Conservation (phyloP, 2,888 invertebrate species). For the Baccha elongata region DNA sequence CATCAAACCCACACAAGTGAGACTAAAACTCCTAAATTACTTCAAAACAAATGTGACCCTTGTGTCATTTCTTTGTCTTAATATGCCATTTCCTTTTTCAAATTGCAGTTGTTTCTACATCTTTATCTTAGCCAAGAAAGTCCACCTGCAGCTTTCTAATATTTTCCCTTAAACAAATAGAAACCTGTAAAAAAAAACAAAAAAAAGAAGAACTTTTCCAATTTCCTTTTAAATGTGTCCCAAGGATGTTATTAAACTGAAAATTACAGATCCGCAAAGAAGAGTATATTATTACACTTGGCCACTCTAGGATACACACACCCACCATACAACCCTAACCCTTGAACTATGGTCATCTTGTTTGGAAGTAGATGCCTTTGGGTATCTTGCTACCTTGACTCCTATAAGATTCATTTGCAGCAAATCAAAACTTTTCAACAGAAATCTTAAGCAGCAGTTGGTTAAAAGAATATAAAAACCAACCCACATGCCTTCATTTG, state of each 20-base stretch:
- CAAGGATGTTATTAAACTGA: conserved; percentile 73
- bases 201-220: conserved; percentile 71
- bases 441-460: conserved; percentile 36
- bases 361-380: conserved; percentile 37
- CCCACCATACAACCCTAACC: conserved; percentile 13
- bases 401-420: conserved; percentile 61
- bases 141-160: conserved; percentile 58
- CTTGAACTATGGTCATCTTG: conserved; percentile 58
- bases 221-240: conserved; percentile 74
- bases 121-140: conserved; percentile 22
- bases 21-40: conserved; percentile 52
- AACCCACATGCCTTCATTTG: conserved; percentile 27
- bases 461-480: neutral
- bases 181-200: conserved; percentile 6
- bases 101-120: conserved; percentile 50
- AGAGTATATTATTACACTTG: conserved; percentile 62
- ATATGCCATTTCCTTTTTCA: conserved; percentile 60
- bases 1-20: conserved; percentile 36
- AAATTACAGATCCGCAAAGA: conserved; percentile 71
- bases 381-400: neutral
- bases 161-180: conserved; percentile 18
- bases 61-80: conserved; percentile 43
- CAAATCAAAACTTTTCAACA: conserved; percentile 70
- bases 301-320: conserved; percentile 39
- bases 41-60: conserved; percentile 66